Evolutionary conservation across 35 echinoderm and acorn worm genomes (phyloP), one percentile per base, ranked within the genome.

Genomic region (Ophiothrix spiculata): DNA sequence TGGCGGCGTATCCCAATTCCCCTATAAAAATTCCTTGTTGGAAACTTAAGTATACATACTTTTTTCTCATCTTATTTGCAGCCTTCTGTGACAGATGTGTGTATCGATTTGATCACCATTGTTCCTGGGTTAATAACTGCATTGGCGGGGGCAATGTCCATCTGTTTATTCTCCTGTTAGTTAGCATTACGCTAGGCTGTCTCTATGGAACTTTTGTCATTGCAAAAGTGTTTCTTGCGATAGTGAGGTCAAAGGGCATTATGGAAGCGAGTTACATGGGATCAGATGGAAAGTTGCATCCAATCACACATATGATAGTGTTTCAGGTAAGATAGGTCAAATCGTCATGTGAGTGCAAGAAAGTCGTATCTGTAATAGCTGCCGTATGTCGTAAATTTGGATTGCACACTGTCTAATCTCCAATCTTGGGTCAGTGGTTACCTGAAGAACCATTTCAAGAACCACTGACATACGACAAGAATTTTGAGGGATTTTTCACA

Each of bases 71-170:
- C 49, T 83, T 33, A 87, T 41, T 76, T 69, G 31, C 80, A 97
- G 95, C 78, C 45, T 92, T 86, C 41, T 97, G 95, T 74, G 76
- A 97, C 74, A 91, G 84, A 34, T 97, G 95, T 75, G 95, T 97
- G 12, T 37, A 91, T 56, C 84, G 95, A 38, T 93, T 93, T 86
- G 95, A 98, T 63, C 95, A 98, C 81, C 95, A 93, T 41, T 98
- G 95, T 76, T 88, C 95, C 0, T 98, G 95, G 95, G 69, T 98
- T 17, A 93, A 98, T 33, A 93, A 86, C 45, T 98, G 95, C 37
- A 90, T 98, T 25, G 91, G 95, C 34, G 95, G 84, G 29, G n/a
- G 35, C 38, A 98, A 98, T 39, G 79, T 86, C 8, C 79, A 84
- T 33, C 84, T 77, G 37, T 98, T 98, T 63, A 42, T 91, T 13